Conservation (phyloP, 2,797 vertebrate species). For the Hydrophis major region DNA sequence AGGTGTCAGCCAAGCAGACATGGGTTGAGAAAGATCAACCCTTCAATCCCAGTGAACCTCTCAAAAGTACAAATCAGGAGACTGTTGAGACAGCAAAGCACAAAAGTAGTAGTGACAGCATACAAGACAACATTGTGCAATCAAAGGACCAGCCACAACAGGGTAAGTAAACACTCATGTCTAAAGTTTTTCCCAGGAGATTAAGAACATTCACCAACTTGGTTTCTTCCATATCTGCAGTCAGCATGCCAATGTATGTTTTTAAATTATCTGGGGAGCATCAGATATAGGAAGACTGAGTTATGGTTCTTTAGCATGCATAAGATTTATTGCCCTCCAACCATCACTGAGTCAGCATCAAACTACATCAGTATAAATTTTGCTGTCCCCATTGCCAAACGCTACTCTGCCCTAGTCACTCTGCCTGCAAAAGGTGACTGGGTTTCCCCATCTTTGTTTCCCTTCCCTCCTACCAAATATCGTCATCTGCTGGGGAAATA, state of each 20-base stretch:
- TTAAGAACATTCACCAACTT: neutral
- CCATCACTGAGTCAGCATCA: neutral
- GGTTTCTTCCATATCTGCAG: neutral
- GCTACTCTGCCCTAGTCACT: neutral
- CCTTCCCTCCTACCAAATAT: neutral
- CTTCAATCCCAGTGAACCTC: neutral
- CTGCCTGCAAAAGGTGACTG: neutral
- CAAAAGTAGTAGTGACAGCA: neutral
- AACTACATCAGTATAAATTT: neutral
- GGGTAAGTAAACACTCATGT: slow-evolving; percentile 25
- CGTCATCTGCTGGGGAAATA: neutral
- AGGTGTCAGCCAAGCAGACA: neutral
- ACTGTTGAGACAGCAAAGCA: neutral
- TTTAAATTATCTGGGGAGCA: neutral
- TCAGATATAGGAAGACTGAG: neutral
- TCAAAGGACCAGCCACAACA: neutral
- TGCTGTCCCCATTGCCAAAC: neutral
- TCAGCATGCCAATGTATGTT: neutral
- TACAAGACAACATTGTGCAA: neutral
- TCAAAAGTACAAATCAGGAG: neutral
- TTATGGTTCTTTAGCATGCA: neutral
- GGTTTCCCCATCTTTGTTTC: neutral
- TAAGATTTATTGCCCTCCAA: neutral
- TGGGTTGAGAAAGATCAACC: fast-evolving
- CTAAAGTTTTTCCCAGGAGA: neutral